phyloP scores from a whole-genome alignment of 2,888 invertebrate species.

The Sussaba pulchella region DNA sequence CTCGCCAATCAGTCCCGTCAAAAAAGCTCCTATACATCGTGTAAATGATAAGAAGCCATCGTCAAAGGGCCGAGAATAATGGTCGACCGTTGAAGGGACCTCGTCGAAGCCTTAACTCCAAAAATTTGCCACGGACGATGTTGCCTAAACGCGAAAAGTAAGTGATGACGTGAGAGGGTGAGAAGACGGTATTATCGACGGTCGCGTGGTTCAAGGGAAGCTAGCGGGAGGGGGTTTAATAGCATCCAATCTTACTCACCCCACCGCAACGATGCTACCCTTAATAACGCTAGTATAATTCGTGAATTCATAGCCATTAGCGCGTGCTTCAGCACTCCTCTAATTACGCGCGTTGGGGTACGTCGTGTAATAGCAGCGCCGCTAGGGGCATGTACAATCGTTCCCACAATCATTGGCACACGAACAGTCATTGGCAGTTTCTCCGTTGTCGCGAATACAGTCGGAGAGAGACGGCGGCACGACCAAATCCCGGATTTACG shows the following conservation, averaged over 20 bases:
- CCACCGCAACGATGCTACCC: slow-evolving; percentile 32
- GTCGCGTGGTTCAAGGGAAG: background rate
- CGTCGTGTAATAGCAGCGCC: slow-evolving; percentile 6
- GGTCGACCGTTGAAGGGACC: slow-evolving; percentile 5
- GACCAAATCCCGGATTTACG: background rate
- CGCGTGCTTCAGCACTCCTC: slow-evolving; percentile 45
- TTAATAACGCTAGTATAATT: slow-evolving; percentile 52
- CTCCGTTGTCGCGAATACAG: too few species aligned
- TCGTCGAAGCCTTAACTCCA: background rate
- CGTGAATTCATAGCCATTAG: slow-evolving; percentile 50
- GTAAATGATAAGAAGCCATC: background rate
- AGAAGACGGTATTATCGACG: slow-evolving; percentile 21
- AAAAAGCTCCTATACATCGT: background rate
- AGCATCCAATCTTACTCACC: slow-evolving; percentile 30
- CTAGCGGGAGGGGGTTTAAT: slow-evolving; percentile 13
- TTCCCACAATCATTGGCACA: background rate
- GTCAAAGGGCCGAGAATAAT: slow-evolving; percentile 7
- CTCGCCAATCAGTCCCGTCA: background rate
- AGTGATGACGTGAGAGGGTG: background rate
- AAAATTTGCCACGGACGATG: background rate
- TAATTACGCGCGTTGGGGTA: slow-evolving; percentile 45
- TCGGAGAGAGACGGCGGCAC: background rate
- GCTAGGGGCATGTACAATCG: background rate
- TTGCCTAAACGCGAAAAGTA: background rate
- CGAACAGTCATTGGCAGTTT: slow-evolving; percentile 31